Percentiles rank a stretch among this genome's conserved stretches.
phyloP scores from a whole-genome alignment of 2,797 vertebrate species.

The Pangasius macronema region DNA sequence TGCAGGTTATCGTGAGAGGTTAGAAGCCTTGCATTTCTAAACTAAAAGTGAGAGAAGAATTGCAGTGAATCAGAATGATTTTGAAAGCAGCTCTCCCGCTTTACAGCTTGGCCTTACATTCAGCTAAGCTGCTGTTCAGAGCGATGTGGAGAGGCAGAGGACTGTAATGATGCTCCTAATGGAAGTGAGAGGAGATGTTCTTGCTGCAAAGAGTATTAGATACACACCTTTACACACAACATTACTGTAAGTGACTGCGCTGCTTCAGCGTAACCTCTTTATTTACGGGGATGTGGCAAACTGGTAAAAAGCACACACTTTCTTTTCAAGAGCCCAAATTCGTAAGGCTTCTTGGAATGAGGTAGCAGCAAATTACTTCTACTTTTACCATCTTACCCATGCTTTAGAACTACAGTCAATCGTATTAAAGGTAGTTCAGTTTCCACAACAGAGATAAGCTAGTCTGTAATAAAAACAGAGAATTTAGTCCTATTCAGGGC shows the following conservation, averaged over 20 bases:
- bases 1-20: constrained; percentile 29
- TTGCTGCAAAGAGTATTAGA: constrained; percentile 19
- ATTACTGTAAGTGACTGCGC: constrained; percentile 25
- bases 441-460: background rate
- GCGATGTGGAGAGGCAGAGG: constrained; percentile 1
- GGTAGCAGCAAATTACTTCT: background rate
- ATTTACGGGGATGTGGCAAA: constrained; percentile 12
- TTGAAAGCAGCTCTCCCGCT: constrained; percentile 34
- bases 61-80: constrained; percentile 6
- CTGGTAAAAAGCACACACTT: constrained; percentile 23
- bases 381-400: background rate
- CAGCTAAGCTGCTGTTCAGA: background rate
- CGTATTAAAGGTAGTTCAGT: background rate
- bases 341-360: constrained; percentile 15
- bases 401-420: background rate
- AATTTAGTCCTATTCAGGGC: background rate
- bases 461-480: background rate
- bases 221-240: constrained; percentile 22
- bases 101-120: constrained; percentile 40
- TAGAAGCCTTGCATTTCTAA: constrained; percentile 42
- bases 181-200: constrained; percentile 10
- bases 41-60: constrained; percentile 32
- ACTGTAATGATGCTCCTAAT: constrained; percentile 33
- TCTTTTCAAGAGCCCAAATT: constrained; percentile 12
- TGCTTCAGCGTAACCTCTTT: constrained; percentile 29